Evolutionary conservation across 2,888 invertebrate genomes (phyloP).

Genomic region (Trichogramma evanescens): DNA sequence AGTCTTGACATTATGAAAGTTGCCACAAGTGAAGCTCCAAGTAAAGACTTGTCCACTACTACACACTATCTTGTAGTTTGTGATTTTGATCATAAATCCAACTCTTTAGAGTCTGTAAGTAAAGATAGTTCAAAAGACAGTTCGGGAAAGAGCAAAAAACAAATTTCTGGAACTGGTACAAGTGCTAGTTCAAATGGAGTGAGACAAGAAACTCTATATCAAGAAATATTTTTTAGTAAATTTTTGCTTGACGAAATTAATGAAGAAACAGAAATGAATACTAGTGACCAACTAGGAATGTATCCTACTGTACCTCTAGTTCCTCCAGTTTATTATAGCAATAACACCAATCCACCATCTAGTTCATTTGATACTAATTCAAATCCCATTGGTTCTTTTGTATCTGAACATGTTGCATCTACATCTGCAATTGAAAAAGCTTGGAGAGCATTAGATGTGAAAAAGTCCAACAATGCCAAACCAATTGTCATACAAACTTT

Average conservation of each 20-base stretch:
- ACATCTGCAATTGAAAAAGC: slow-evolving; percentile 37
- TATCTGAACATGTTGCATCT: slow-evolving; percentile 38
- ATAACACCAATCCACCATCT: slow-evolving; percentile 29
- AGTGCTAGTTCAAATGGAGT: slow-evolving; percentile 48
- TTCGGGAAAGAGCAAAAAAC: slow-evolving; percentile 43
- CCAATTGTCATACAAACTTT: slow-evolving; percentile 41
- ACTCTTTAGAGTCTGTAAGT: slow-evolving; percentile 48
- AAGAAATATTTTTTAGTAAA: slow-evolving; percentile 43
- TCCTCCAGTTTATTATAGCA: slow-evolving; percentile 32
- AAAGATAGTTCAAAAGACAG: slow-evolving; percentile 46
- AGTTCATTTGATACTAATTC: slow-evolving; percentile 39
- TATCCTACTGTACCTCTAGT: slow-evolving; percentile 35
- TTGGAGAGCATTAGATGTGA: slow-evolving; percentile 34
- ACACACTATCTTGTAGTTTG: slow-evolving; percentile 58
- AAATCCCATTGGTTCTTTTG: slow-evolving; percentile 34
- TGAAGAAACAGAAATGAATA: slow-evolving; percentile 42
- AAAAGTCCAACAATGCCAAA: slow-evolving; percentile 36
- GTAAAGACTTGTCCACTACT: slow-evolving; percentile 38
- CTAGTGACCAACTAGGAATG: slow-evolving; percentile 20
- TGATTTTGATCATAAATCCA: slow-evolving; percentile 60
- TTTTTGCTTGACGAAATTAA: slow-evolving; percentile 45
- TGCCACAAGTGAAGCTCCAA: slow-evolving; percentile 21
- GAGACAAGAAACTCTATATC: slow-evolving; percentile 43
- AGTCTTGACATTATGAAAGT: slow-evolving; percentile 50
- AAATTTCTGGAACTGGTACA: slow-evolving; percentile 50